Evolutionary conservation across 1,140 invertebrate genomes (phyloP).

Genomic region (Cyclina sinensis): DNA sequence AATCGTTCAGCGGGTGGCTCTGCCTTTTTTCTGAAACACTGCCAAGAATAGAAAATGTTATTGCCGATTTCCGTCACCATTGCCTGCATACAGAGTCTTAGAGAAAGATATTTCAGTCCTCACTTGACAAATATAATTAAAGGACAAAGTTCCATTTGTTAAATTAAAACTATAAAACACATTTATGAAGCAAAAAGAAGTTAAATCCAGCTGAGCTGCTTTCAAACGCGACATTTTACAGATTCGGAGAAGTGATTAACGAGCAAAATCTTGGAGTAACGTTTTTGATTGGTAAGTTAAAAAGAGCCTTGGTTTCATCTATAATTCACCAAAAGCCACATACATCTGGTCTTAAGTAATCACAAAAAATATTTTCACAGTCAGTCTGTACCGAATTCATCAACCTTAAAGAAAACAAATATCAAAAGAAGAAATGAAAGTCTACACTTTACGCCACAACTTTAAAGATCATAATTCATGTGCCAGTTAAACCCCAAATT

Average conservation of each 20-base stretch:
- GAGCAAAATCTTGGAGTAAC: background rate
- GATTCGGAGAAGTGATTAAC: conserved; percentile 16
- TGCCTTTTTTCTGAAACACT: background rate
- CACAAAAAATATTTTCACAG: background rate
- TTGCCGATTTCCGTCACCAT: conserved; percentile 20
- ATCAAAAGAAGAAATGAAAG: background rate
- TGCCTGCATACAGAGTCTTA: conserved; percentile 16
- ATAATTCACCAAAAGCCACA: background rate
- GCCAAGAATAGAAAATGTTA: background rate
- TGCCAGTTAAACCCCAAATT: conserved; percentile 4
- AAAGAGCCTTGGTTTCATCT: background rate
- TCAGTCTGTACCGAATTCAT: background rate
- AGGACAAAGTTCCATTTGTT: conserved; percentile 25
- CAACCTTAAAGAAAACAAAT: background rate
- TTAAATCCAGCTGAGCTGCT: background rate
- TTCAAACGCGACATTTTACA: conserved; percentile 1
- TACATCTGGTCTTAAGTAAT: background rate
- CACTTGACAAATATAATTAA: conserved; percentile 41
- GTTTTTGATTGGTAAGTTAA: background rate
- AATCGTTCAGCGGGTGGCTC: background rate
- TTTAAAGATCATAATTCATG: background rate
- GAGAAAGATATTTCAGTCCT: background rate
- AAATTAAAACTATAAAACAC: conserved; percentile 48
- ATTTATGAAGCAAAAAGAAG: background rate
- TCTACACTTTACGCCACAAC: background rate